These are phyloP conservation scores for Lampropteryx suffumata DNA, from an alignment of 2,888 invertebrate species.

Conservation along the genomic window DNA sequence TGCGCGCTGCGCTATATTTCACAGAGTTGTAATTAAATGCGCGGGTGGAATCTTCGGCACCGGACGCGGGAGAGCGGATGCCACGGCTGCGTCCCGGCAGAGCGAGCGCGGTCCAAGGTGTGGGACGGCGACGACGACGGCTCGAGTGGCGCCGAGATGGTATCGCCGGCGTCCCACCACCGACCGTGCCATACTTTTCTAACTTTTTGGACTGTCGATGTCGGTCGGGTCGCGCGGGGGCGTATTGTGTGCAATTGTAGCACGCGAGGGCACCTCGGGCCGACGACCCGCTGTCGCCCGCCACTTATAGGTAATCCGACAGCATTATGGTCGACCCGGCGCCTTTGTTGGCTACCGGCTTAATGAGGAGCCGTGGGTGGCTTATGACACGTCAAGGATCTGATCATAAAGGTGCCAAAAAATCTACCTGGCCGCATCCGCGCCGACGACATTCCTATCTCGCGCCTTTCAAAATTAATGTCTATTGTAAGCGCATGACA, in stretches of 20 bases:
- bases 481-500: slow-evolving; percentile 65
- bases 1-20: slow-evolving; percentile 71
- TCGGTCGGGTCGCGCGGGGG: slow-evolving; percentile 65
- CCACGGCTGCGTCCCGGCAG: too few relatives aligned
- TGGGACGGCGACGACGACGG: slow-evolving; percentile 41
- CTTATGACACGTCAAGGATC: slow-evolving; percentile 78
- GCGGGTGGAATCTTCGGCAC: slow-evolving; percentile 56
- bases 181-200: slow-evolving; percentile 72
- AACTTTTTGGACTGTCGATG: slow-evolving; percentile 69
- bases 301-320: slow-evolving; percentile 75
- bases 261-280: slow-evolving; percentile 76
- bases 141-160: slow-evolving; percentile 63
- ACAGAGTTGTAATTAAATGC: slow-evolving; percentile 73
- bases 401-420: slow-evolving; percentile 81
- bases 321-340: slow-evolving; percentile 73
- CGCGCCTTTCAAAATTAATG: slow-evolving; percentile 75
- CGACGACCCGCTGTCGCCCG: slow-evolving; percentile 70
- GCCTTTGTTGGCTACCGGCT: slow-evolving; percentile 79
- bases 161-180: slow-evolving; percentile 51
- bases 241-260: slow-evolving; percentile 77
- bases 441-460: slow-evolving; percentile 75
- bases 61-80: slow-evolving; percentile 54
- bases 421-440: slow-evolving; percentile 71
- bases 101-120: slow-evolving; percentile 48
- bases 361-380: slow-evolving; percentile 79